These are phyloP conservation scores for Scolanthus callimorphus DNA, from an alignment of 92 coral and sea anemone genomes.

Conservation along the genomic window DNA sequence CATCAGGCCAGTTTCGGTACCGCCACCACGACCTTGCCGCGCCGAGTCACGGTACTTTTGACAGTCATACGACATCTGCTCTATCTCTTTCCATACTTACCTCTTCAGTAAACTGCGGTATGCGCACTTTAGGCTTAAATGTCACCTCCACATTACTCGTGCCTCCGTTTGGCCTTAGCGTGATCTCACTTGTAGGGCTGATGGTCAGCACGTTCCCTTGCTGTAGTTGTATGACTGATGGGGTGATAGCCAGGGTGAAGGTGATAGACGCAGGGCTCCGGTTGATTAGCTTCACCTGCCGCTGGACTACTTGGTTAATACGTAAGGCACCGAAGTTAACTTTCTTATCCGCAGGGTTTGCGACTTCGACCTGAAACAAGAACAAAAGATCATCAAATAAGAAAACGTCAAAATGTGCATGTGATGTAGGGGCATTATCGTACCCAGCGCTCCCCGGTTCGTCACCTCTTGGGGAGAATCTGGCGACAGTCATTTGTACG, in stretches of 20 bases:
- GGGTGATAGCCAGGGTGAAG: constrained; percentile 88
- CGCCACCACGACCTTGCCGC: too few species aligned
- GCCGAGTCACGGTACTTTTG: too few species aligned
- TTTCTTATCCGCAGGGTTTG: constrained; percentile 75
- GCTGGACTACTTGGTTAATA: constrained; percentile 80
- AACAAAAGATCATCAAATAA: too few species aligned
- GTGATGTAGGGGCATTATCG: too few species aligned
- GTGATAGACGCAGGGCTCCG: constrained; percentile 95
- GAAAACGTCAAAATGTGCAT: too few species aligned
- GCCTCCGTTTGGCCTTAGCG: constrained; percentile 84
- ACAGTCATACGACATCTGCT: too few species aligned
- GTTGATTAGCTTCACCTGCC: constrained; percentile 80
- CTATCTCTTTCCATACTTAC: too few species aligned
- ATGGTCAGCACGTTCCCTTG: constrained; percentile 77
- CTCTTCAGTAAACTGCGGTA: constrained; percentile 96
- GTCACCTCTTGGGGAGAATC: too few species aligned
- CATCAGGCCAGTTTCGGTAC: too few species aligned
- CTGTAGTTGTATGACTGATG: constrained; percentile 76
- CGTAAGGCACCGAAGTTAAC: constrained; percentile 91
- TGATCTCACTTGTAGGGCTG: constrained; percentile 80
- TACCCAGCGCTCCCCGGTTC: too few species aligned
- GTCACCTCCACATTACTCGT: constrained; percentile 74
- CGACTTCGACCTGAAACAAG: constrained; percentile 97
- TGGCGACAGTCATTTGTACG: too few species aligned
- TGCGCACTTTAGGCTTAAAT: constrained; percentile 86